Conservation (phyloP, 2,888 invertebrate genomes). For the Drosophila pegasa region DNA sequence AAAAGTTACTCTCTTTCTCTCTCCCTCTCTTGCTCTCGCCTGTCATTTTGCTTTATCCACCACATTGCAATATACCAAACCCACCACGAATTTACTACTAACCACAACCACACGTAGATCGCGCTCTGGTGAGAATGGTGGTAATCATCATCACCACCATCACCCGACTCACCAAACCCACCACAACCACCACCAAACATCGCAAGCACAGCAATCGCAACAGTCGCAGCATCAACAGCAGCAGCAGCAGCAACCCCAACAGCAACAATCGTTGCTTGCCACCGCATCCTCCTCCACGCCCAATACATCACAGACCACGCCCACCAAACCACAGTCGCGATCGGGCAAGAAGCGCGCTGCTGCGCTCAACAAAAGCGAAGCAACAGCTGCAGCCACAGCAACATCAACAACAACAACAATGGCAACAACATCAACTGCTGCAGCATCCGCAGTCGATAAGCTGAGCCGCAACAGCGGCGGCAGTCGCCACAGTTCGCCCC, state of each 20-base stretch:
- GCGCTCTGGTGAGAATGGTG: constrained; percentile 80
- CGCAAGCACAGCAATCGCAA: constrained; percentile 46
- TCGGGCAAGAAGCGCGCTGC: constrained; percentile 84
- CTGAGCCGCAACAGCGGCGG: constrained; percentile 35
- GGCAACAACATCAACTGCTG: constrained; percentile 9
- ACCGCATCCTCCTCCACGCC: constrained; percentile 39
- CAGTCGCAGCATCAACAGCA: constrained; percentile 42
- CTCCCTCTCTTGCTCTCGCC: constrained; percentile 39
- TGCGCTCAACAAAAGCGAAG: constrained; percentile 59
- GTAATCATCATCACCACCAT: constrained; percentile 66
- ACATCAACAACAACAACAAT: constrained; percentile 19
- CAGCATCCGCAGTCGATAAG: constrained; percentile 58
- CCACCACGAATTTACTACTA: constrained; percentile 8
- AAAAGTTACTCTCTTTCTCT: constrained; percentile 43
- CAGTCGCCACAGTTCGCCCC: constrained; percentile 64
- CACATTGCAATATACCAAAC: constrained; percentile 30
- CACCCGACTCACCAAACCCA: constrained; percentile 64
- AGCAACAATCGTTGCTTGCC: constrained; percentile 49
- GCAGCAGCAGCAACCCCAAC: constrained; percentile 62
- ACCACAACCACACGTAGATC: constrained; percentile 65
- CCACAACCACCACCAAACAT: constrained; percentile 53
- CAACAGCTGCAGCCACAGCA: constrained; percentile 26
- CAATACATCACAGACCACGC: constrained; percentile 39
- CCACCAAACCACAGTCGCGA: constrained; percentile 74
- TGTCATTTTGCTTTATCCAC: constrained; percentile 60